phyloP scores from a whole-genome alignment of 2,797 vertebrate species.

The Characodon lateralis region DNA sequence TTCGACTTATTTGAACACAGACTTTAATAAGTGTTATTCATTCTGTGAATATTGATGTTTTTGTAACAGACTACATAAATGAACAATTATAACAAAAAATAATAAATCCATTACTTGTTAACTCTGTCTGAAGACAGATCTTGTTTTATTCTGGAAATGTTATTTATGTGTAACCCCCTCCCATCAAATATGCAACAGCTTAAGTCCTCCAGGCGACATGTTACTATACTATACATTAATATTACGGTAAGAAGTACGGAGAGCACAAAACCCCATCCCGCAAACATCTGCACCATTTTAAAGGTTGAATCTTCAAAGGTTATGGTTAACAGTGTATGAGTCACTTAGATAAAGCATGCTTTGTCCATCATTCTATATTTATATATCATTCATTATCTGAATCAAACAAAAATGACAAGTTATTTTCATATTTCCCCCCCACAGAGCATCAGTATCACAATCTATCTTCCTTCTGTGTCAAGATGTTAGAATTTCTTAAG shows the following conservation, averaged over 20 bases:
- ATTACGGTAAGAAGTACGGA: not conserved
- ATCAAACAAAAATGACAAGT: not conserved
- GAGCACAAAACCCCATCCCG: conserved; percentile 29
- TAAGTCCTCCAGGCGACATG: not conserved
- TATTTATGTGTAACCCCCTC: not conserved
- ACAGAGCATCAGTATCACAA: not conserved
- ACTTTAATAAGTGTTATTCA: not conserved
- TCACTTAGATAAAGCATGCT: conserved; percentile 13
- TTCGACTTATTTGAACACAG: not conserved
- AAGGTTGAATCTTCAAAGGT: conserved; percentile 56
- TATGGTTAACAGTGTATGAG: not conserved
- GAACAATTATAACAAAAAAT: not conserved
- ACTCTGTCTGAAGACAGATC: not conserved
- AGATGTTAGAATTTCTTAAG: not conserved
- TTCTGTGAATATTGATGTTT: not conserved
- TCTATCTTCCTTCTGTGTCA: not conserved
- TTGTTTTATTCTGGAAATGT: not conserved
- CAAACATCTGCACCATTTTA: conserved; percentile 57
- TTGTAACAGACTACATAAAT: not conserved
- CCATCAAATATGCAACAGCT: not conserved
- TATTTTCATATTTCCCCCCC: not conserved
- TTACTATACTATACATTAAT: conserved; percentile 1
- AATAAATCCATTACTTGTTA: not conserved
- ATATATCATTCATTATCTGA: not conserved
- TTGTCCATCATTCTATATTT: conserved; percentile 17